A percentile compares a stretch with the other conserved stretches of the same genome.
Evolutionary conservation across 30 jellyfish, hydroid and myxozoan species (phyloP).

Genomic region (Turritopsis rubra): DNA sequence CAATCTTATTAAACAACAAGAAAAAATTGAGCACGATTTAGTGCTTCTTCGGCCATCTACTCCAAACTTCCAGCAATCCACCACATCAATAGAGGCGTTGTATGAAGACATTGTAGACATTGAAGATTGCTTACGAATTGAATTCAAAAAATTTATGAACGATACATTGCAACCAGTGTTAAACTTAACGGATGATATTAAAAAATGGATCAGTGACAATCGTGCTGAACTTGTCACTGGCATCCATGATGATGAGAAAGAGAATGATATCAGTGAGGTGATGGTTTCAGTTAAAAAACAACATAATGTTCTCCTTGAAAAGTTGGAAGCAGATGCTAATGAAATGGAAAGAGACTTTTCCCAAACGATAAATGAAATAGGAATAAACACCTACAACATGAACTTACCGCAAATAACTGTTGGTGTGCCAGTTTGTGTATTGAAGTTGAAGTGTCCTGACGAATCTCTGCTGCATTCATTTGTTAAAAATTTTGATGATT

Average conservation of each 20-base stretch:
- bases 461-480: constrained; percentile 37
- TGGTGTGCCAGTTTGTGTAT: constrained; percentile 53
- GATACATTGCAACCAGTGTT: constrained; percentile 55
- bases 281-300: constrained; percentile 65
- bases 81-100: constrained; percentile 1
- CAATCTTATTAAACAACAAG: constrained; percentile 30
- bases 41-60: constrained; percentile 20
- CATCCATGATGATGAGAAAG: constrained; percentile 31
- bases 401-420: constrained; percentile 48
- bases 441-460: constrained; percentile 48
- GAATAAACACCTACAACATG: constrained; percentile 43
- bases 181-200: constrained; percentile 58
- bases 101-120: constrained; percentile 11
- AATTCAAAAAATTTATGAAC: constrained; percentile 24
- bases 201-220: constrained; percentile 57
- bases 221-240: constrained; percentile 42
- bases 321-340: constrained; percentile 47
- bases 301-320: constrained; percentile 31
- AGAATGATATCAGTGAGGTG: constrained; percentile 34
- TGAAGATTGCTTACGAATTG: constrained; percentile 11
- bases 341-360: constrained; percentile 31
- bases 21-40: constrained; percentile 37
- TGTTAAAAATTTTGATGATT: constrained; percentile 39
- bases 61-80: background rate
- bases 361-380: constrained; percentile 22